phyloP scores from a whole-genome alignment of 2,113 vertebrate genomes.

The Taxidea taxus region DNA sequence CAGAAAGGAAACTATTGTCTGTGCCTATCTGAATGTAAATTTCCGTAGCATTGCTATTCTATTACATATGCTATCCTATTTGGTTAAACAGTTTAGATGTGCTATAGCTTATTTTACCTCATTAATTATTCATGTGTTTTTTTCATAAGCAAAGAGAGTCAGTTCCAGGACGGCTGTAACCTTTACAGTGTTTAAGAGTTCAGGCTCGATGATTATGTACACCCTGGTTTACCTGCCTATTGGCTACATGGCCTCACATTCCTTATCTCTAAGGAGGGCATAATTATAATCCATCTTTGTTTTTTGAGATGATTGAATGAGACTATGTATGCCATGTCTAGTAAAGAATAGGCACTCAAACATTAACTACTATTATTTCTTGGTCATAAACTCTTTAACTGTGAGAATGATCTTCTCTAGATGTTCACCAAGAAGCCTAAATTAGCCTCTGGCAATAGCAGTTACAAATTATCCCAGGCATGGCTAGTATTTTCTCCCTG shows the following conservation, averaged over 20 bases:
- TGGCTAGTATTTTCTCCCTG: conserved; percentile 11
- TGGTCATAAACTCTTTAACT: not conserved
- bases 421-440: not conserved
- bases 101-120: not conserved
- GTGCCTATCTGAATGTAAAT: not conserved
- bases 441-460: not conserved
- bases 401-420: not conserved
- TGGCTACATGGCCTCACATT: not conserved
- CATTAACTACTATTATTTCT: conserved; percentile 22
- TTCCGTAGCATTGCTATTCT: not conserved
- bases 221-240: not conserved
- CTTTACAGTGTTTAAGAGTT: not conserved
- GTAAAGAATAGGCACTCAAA: not conserved
- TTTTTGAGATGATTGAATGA: not conserved
- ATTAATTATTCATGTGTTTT: not conserved
- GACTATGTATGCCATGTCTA: not conserved
- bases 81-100: not conserved
- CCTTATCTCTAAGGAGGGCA: not conserved
- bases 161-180: not conserved
- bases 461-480: conserved; percentile 12
- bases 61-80: not conserved
- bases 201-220: not conserved
- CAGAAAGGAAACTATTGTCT: not conserved
- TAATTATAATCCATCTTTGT: not conserved
- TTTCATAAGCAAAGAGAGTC: not conserved